These are phyloP conservation scores for Disparrhopalites patrizii DNA, from an alignment of 2,888 invertebrate species.

Conservation along the genomic window DNA sequence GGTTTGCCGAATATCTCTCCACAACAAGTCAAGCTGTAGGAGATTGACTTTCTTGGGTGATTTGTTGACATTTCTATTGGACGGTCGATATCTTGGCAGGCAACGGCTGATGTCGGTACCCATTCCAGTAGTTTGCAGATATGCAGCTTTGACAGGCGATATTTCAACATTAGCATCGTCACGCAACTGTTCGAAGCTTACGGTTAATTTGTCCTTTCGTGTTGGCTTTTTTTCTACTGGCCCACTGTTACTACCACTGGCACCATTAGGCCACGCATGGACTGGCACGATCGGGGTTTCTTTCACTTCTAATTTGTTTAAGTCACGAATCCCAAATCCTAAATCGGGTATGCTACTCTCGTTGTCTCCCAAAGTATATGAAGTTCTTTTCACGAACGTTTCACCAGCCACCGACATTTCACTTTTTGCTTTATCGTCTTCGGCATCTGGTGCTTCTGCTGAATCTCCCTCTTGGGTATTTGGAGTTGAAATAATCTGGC, in stretches of 20 bases:
- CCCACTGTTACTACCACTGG: conserved; percentile 5
- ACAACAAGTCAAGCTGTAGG: conserved; percentile 33
- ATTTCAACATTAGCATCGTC: conserved; percentile 31
- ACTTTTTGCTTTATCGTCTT: not conserved
- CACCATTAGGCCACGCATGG: conserved; percentile 21
- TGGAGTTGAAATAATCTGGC: conserved; percentile 7
- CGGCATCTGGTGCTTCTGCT: conserved; percentile 8
- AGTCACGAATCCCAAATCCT: conserved; percentile 50
- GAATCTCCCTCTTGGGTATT: too few species aligned
- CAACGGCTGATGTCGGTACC: conserved; percentile 20
- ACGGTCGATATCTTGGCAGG: conserved; percentile 16
- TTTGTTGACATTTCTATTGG: not conserved
- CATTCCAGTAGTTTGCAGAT: conserved; percentile 15
- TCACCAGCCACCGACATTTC: not conserved
- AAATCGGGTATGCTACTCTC: conserved; percentile 52
- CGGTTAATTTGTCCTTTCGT: conserved; percentile 1
- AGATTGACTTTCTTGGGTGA: conserved; percentile 25
- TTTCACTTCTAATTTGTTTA: conserved; percentile 32
- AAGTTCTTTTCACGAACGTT: conserved; percentile 17
- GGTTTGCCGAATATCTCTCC: conserved; percentile 37
- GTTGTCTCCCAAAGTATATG: conserved; percentile 47
- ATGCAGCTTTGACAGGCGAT: conserved; percentile 32
- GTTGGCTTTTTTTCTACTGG: not conserved
- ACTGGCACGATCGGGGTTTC: conserved; percentile 32
- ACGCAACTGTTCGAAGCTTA: conserved; percentile 32